These are phyloP conservation scores for Trichacis sp. DNA, from an alignment of 2,888 invertebrate genomes.

Conservation along the genomic window DNA sequence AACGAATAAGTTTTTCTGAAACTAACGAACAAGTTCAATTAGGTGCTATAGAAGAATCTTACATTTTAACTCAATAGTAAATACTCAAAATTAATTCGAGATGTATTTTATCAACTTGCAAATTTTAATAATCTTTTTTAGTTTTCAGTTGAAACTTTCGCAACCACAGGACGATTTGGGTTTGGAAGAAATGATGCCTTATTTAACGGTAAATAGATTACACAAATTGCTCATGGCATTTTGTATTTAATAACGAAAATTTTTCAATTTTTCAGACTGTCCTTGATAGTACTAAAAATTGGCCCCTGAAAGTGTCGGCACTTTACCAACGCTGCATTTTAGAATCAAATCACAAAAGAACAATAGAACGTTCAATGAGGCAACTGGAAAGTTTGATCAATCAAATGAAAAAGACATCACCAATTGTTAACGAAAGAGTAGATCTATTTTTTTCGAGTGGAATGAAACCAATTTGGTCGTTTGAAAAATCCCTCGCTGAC, in stretches of 20 bases:
- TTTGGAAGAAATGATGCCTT: conserved; percentile 86
- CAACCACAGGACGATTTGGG: conserved; percentile 85
- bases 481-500: conserved; percentile 83
- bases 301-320: conserved; percentile 82
- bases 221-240: neutral
- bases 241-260: too few species aligned
- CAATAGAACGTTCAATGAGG: conserved; percentile 88
- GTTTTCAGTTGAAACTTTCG: conserved; percentile 79
- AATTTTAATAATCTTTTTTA: conserved; percentile 58
- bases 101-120: neutral
- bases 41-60: conserved; percentile 81
- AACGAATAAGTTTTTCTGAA: conserved; percentile 80
- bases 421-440: conserved; percentile 69
- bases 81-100: conserved; percentile 43
- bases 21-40: conserved; percentile 71
- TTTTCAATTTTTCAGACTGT: conserved; percentile 61
- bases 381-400: conserved; percentile 87
- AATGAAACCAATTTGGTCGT: conserved; percentile 81
- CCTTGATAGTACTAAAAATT: conserved; percentile 67
- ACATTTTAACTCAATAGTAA: conserved; percentile 83
- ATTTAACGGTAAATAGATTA: conserved; percentile 70
- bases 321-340: conserved; percentile 81
- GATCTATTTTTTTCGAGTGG: conserved; percentile 79
- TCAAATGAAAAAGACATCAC: conserved; percentile 68
- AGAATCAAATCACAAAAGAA: conserved; percentile 83